phyloP scores from a whole-genome alignment of 2,113 vertebrate species.

The Actenoides lindsayi region DNA sequence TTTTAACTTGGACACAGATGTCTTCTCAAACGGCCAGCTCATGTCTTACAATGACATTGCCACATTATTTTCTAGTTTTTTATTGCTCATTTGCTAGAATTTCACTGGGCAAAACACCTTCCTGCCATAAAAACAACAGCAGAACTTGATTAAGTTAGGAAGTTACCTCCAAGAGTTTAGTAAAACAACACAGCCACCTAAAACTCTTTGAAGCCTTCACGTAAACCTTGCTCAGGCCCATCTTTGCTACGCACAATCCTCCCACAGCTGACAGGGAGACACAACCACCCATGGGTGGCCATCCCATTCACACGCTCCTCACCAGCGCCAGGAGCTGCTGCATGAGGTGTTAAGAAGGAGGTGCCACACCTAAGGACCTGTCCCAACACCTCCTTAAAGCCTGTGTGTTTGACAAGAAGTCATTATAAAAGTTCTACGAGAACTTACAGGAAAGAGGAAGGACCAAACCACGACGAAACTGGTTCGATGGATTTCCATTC shows the following conservation, averaged over 20 bases:
- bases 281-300: not conserved
- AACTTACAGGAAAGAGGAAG: slow-evolving; percentile 92
- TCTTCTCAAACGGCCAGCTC: not conserved
- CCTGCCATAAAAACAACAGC: not conserved
- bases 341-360: not conserved
- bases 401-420: accelerated
- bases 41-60: accelerated
- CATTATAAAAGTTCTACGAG: not conserved
- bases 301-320: accelerated
- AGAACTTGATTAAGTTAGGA: not conserved
- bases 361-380: not conserved
- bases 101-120: not conserved
- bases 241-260: not conserved
- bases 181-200: not conserved
- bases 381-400: accelerated
- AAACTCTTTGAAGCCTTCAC: not conserved
- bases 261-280: not conserved
- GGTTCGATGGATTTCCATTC: slow-evolving; percentile 92
- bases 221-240: not conserved
- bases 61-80: not conserved
- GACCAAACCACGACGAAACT: slow-evolving; percentile 91
- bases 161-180: not conserved
- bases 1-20: not conserved
- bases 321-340: not conserved
- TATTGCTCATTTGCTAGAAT: not conserved